A percentile compares a stretch with the other conserved stretches of the same genome.
phyloP scores from a whole-genome alignment of 2,888 invertebrate genomes.

The Athalia cordata region DNA sequence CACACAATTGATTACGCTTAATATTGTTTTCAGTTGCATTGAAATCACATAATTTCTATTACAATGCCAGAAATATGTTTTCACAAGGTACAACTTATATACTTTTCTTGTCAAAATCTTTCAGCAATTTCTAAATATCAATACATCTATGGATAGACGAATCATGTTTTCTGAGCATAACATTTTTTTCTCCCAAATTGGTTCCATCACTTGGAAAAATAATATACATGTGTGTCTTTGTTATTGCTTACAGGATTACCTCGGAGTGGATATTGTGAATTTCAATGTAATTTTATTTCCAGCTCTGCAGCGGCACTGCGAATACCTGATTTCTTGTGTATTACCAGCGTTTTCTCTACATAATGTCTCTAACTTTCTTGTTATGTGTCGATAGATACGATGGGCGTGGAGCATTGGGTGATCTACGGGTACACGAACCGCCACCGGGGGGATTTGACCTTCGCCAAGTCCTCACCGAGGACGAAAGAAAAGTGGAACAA shows the following conservation, averaged over 20 bases:
- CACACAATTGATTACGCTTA: not conserved
- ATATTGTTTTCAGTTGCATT: constrained; percentile 12
- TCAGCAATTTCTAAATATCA: no score
- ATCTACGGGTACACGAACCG: constrained; percentile 87
- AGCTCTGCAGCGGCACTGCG: constrained; percentile 55
- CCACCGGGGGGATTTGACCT: constrained; percentile 83
- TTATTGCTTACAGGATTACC: constrained; percentile 60
- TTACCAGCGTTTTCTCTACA: constrained; percentile 47
- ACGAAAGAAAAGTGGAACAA: constrained; percentile 89
- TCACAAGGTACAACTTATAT: no score
- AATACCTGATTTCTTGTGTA: constrained; percentile 37
- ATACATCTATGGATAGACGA: no score
- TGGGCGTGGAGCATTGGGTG: constrained; percentile 93
- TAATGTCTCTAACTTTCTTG: constrained; percentile 54
- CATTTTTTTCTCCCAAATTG: constrained; percentile 6
- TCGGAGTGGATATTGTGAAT: constrained; percentile 54
- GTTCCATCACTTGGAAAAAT: constrained; percentile 38
- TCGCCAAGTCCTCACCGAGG: constrained; percentile 80
- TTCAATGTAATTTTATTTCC: constrained; percentile 57
- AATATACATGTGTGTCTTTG: constrained; percentile 42
- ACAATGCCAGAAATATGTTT: no score
- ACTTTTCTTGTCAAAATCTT: no score
- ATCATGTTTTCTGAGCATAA: not conserved
- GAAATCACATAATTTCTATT: no score
- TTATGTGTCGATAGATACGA: constrained; percentile 86